Evolutionary conservation across 2,113 vertebrate genomes (phyloP).

Genomic region (Syngnathus floridae): DNA sequence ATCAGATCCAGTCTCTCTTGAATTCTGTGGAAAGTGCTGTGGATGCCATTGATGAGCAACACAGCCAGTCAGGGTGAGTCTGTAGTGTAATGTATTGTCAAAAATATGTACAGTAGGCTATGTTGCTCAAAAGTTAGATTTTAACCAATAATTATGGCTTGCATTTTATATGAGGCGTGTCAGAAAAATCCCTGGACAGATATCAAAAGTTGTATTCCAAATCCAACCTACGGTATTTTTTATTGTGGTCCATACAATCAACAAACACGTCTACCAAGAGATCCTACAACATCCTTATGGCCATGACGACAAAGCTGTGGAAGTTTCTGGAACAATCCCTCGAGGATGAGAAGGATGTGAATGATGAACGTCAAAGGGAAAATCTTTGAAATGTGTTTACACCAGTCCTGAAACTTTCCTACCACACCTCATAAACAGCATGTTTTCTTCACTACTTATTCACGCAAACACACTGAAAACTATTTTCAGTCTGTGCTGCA

Average conservation of each 20-base stretch:
- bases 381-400: too few species aligned
- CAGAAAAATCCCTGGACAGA: background rate
- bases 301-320: too few species aligned
- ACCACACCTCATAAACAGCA: too few species aligned
- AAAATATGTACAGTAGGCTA: background rate
- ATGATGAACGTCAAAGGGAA: too few species aligned
- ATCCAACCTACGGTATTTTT: too few species aligned
- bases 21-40: slow-evolving; percentile 94
- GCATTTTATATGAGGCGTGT: background rate
- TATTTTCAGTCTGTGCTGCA: too few species aligned
- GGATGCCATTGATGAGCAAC: slow-evolving; percentile 93
- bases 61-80: slow-evolving; percentile 80
- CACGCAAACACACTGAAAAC: too few species aligned
- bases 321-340: too few species aligned
- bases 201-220: background rate
- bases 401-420: too few species aligned
- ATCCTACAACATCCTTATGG: background rate
- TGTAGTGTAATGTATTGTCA: background rate
- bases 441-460: too few species aligned
- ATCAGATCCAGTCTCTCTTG: slow-evolving; percentile 92
- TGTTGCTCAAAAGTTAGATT: background rate
- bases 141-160: background rate
- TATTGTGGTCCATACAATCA: background rate
- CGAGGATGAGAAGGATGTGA: too few species aligned
- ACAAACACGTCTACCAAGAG: background rate